Conservation (phyloP, 2,888 invertebrate species). For the Homarus gammarus region DNA sequence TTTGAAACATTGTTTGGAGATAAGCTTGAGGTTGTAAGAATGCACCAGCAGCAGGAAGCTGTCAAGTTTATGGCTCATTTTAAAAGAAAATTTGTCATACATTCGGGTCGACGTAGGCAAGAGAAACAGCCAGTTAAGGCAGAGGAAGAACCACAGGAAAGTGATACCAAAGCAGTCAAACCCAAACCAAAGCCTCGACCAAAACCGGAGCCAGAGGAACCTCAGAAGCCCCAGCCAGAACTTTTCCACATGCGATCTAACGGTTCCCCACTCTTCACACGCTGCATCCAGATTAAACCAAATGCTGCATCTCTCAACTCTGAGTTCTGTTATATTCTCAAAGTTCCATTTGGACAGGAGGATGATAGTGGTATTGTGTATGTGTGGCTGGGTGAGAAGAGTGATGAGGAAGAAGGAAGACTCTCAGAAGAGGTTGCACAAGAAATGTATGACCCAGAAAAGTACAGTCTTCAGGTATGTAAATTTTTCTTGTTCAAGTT, state of each 20-base stretch:
- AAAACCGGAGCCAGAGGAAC: constrained; percentile 31
- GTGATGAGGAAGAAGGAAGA: constrained; percentile 90
- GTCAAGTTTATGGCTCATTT: constrained; percentile 99
- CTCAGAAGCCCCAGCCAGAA: constrained; percentile 79
- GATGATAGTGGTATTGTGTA: constrained; percentile 94
- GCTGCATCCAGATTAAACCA: constrained; percentile 93
- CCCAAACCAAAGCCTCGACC: constrained; percentile 32
- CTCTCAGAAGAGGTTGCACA: constrained; percentile 95
- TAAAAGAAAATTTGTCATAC: constrained; percentile 94
- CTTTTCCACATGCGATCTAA: constrained; percentile 97
- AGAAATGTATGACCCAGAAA: constrained; percentile 87
- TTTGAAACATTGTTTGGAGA: constrained; percentile 93
- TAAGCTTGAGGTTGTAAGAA: constrained; percentile 95
- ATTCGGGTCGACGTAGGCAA: constrained; percentile 79
- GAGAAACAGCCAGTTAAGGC: constrained; percentile 34
- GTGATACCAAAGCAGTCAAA: constrained; percentile 77
- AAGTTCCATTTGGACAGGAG: constrained; percentile 89
- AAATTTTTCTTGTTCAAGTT: not conserved
- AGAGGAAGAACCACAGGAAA: constrained; percentile 44
- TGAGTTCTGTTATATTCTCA: constrained; percentile 86
- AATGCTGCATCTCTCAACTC: constrained; percentile 93
- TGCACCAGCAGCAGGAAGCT: constrained; percentile 99
- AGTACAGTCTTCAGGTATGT: constrained; percentile 80
- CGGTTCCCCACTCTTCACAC: constrained; percentile 94
- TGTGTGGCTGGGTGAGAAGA: constrained; percentile 94